Conservation (phyloP, 2,888 invertebrate genomes). For the Julus scanicus region DNA sequence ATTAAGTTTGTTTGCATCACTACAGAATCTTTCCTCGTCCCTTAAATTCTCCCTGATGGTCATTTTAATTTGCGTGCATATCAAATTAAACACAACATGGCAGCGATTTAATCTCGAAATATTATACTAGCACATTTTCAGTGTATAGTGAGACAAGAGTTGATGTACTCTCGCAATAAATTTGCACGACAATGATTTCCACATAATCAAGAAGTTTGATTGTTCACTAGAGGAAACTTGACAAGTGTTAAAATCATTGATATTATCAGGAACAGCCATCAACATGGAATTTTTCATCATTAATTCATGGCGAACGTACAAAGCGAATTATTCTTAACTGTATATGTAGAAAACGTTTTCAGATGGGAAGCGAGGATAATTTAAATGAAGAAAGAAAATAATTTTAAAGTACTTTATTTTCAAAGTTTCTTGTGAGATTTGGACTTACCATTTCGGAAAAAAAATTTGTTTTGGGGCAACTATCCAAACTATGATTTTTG, state of each 20-base stretch:
- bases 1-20: not conserved
- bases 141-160: not conserved
- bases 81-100: not conserved
- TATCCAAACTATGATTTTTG: too few species aligned
- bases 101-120: not conserved
- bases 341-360: not conserved
- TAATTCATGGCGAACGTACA: constrained; percentile 18
- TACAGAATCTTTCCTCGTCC: not conserved
- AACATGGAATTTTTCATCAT: constrained; percentile 30
- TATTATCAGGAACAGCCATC: constrained; percentile 30
- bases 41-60: not conserved
- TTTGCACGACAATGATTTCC: constrained; percentile 34
- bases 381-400: not conserved
- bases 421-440: too few species aligned
- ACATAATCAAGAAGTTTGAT: constrained; percentile 42
- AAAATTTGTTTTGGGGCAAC: too few species aligned
- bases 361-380: not conserved
- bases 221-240: constrained; percentile 39
- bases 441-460: too few species aligned
- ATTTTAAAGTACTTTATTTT: not conserved
- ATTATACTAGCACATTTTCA: not conserved
- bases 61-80: constrained; percentile 13
- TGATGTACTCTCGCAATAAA: constrained; percentile 4
- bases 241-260: constrained; percentile 42
- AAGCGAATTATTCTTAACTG: not conserved